Conservation (phyloP, 2,113 vertebrate species). For the Illadopsis cleaveri region DNA sequence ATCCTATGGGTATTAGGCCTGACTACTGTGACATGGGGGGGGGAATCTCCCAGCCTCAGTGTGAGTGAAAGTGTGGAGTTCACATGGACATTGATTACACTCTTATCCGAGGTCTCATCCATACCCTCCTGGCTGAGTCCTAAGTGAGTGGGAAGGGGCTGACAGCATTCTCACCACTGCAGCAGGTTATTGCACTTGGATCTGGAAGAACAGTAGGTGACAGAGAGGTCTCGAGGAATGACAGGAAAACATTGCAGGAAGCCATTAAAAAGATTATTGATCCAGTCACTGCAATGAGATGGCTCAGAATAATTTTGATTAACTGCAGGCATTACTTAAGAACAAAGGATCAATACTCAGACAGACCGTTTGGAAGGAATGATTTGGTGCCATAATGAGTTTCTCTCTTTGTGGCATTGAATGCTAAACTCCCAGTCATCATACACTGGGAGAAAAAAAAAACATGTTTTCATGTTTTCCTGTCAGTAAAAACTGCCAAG, state of each 20-base stretch:
- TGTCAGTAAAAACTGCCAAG: not conserved
- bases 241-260: not conserved
- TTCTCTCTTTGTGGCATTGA: not conserved
- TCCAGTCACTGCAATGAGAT: not conserved
- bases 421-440: not conserved
- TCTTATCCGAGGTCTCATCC: not conserved
- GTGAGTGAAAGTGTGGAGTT: too few relatives aligned
- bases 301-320: not conserved
- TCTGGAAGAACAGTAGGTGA: not conserved
- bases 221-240: not conserved
- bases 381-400: not conserved
- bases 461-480: not conserved
- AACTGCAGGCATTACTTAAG: not conserved
- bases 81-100: too few relatives aligned
- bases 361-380: not conserved
- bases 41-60: too few relatives aligned
- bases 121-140: not conserved
- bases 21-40: too few relatives aligned
- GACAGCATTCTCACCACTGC: not conserved
- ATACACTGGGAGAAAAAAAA: not conserved
- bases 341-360: slow-evolving; percentile 5
- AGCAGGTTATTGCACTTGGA: not conserved
- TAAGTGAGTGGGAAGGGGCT: slow-evolving; percentile 13
- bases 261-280: not conserved
- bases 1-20: too few relatives aligned